Percentiles rank a stretch among this genome's conserved stretches.
Conservation (phyloP, 92 coral and sea anemone genomes). For the Montipora capitata region DNA sequence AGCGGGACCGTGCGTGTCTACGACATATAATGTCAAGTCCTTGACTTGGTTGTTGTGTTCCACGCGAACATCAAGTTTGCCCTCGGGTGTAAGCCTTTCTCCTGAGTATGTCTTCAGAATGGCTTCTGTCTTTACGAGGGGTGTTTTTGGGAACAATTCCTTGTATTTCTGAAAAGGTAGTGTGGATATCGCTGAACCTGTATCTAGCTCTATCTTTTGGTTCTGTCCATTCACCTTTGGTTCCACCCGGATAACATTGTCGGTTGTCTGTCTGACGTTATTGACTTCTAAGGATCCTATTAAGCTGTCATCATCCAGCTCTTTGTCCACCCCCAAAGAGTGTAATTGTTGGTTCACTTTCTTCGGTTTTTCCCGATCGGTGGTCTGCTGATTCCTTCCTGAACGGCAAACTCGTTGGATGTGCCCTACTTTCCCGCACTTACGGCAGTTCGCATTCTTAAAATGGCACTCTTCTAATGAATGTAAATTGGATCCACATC, state of each 20-base stretch:
- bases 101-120: too few species aligned
- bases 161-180: too few species aligned
- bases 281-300: neutral
- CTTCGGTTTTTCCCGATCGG: slow-evolving; percentile 10
- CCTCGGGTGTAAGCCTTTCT: too few species aligned
- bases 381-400: neutral
- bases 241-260: neutral
- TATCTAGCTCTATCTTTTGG: neutral
- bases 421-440: slow-evolving; percentile 52
- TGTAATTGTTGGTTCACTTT: neutral
- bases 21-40: too few species aligned
- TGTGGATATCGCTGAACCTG: too few species aligned
- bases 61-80: too few species aligned
- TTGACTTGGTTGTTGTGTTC: too few species aligned
- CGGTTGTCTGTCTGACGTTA: neutral
- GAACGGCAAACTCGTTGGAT: slow-evolving; percentile 42
- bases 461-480: slow-evolving; percentile 29
- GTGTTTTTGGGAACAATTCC: too few species aligned
- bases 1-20: too few species aligned
- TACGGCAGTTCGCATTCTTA: slow-evolving; percentile 48
- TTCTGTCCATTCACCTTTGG: neutral
- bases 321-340: neutral
- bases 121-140: too few species aligned
- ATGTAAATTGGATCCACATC: slow-evolving; percentile 34
- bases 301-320: neutral